Conservation (phyloP, 2,797 vertebrate species). For the Fistularia tabacaria region DNA sequence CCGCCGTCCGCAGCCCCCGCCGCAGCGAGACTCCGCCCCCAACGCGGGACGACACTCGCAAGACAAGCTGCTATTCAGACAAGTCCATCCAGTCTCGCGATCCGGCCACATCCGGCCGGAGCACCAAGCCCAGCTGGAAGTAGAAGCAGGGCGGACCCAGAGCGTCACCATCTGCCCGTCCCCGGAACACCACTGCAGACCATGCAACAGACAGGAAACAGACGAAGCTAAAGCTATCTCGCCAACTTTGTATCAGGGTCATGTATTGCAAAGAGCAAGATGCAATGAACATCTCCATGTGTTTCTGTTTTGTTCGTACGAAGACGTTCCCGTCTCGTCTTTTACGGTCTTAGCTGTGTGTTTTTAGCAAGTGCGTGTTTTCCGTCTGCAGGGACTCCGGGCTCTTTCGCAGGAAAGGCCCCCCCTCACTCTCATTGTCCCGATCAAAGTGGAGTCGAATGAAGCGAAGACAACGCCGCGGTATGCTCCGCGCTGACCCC, state of each 20-base stretch:
- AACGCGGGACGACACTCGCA: constrained; percentile 42
- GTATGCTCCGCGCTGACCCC: no score
- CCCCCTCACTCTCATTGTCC: no score
- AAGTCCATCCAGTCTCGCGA: constrained; percentile 76
- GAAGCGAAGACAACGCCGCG: no score
- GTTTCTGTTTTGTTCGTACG: constrained; percentile 27
- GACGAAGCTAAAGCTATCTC: constrained; percentile 17
- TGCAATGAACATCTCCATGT: constrained; percentile 40
- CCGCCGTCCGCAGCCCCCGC: constrained; percentile 64
- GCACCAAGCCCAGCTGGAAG: constrained; percentile 82
- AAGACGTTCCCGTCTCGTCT: constrained; percentile 26
- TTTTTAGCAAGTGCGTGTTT: constrained; percentile 1
- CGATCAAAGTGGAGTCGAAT: no score
- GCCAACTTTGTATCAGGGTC: constrained; percentile 33
- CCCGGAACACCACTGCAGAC: background rate
- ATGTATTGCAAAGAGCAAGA: constrained; percentile 51
- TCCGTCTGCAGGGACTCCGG: no score
- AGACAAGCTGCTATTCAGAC: constrained; percentile 76
- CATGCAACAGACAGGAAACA: constrained; percentile 37
- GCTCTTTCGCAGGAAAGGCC: no score
- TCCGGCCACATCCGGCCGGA: constrained; percentile 61
- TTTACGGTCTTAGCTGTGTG: background rate
- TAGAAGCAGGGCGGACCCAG: constrained; percentile 51
- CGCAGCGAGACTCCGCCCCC: constrained; percentile 64
- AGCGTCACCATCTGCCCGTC: background rate